These are phyloP conservation scores for Clarias laeviceps DNA, from an alignment of 2,797 vertebrate species.

Conservation along the genomic window DNA sequence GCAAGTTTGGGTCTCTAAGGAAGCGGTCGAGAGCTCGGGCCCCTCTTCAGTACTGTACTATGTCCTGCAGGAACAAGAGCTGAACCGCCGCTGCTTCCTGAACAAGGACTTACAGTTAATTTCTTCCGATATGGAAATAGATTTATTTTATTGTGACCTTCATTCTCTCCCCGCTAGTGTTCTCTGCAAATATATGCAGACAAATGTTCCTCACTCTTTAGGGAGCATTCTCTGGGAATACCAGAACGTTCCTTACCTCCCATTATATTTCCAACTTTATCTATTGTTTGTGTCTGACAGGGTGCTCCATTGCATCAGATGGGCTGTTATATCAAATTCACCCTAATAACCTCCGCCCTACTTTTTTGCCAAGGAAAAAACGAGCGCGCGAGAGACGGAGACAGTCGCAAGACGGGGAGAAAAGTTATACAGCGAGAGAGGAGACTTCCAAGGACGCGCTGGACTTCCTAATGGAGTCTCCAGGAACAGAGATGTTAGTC, in stretches of 20 bases:
- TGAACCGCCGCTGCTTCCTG: slow-evolving; percentile 20
- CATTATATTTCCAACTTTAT: slow-evolving; percentile 70
- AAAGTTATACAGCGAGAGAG: slow-evolving; percentile 67
- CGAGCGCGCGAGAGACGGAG: slow-evolving; percentile 55
- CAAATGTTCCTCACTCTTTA: slow-evolving; percentile 73
- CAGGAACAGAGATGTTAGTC: slow-evolving; percentile 62
- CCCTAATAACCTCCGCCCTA: slow-evolving; percentile 78
- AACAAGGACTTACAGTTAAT: slow-evolving; percentile 53
- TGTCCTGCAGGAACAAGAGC: slow-evolving; percentile 45
- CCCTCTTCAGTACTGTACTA: slow-evolving; percentile 17
- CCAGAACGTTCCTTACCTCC: slow-evolving; percentile 70
- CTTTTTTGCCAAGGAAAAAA: slow-evolving; percentile 65
- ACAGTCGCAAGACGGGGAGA: slow-evolving; percentile 60
- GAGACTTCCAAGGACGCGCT: slow-evolving; percentile 78
- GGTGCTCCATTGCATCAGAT: slow-evolving; percentile 72
- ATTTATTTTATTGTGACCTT: slow-evolving; percentile 68
- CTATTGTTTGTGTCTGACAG: slow-evolving; percentile 81
- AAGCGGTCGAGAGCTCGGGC: background rate
- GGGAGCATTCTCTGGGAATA: slow-evolving; percentile 77
- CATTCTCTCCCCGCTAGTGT: slow-evolving; percentile 61
- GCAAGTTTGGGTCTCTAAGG: slow-evolving; percentile 38
- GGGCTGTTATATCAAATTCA: slow-evolving; percentile 78
- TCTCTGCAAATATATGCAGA: slow-evolving; percentile 72
- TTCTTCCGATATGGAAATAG: slow-evolving; percentile 63
- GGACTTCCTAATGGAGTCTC: slow-evolving; percentile 76